Evolutionary conservation across 2,888 invertebrate species (phyloP).

Genomic region (Latrodectus hesperus): DNA sequence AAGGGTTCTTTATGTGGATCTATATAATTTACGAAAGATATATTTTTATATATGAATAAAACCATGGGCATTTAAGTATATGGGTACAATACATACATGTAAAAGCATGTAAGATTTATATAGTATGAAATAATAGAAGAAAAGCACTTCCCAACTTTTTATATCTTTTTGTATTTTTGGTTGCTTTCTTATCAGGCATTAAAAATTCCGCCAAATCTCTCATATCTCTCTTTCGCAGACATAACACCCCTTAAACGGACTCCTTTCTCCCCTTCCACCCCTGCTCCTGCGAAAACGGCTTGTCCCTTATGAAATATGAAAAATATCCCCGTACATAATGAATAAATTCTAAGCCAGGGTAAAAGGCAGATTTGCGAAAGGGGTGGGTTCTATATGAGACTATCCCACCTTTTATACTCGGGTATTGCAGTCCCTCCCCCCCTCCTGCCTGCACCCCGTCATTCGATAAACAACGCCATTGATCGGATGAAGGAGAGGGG

Average conservation of each 20-base stretch:
- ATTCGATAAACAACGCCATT: constrained; percentile 66
- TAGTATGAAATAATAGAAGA: no score
- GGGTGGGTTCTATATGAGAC: constrained; percentile 1
- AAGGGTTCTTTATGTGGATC: no score
- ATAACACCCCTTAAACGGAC: background rate
- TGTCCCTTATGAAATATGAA: constrained; percentile 50
- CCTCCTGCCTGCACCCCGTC: constrained; percentile 8
- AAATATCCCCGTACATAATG: constrained; percentile 60
- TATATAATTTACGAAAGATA: no score
- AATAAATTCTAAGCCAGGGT: constrained; percentile 53
- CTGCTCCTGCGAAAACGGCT: background rate
- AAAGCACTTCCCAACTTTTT: no score
- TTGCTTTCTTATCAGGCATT: background rate
- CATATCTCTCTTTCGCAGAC: constrained; percentile 2
- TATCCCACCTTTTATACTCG: constrained; percentile 46
- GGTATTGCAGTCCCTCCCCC: constrained; percentile 16
- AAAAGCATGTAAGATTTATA: no score
- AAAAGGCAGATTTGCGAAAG: constrained; percentile 25
- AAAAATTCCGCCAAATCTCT: background rate
- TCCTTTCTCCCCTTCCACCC: background rate
- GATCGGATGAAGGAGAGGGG: constrained; percentile 39
- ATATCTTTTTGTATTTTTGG: no score
- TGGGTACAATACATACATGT: no score
- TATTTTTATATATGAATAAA: no score
- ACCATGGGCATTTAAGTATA: no score